Conservation (phyloP, 2,113 vertebrate species). For the Chionomys nivalis region DNA sequence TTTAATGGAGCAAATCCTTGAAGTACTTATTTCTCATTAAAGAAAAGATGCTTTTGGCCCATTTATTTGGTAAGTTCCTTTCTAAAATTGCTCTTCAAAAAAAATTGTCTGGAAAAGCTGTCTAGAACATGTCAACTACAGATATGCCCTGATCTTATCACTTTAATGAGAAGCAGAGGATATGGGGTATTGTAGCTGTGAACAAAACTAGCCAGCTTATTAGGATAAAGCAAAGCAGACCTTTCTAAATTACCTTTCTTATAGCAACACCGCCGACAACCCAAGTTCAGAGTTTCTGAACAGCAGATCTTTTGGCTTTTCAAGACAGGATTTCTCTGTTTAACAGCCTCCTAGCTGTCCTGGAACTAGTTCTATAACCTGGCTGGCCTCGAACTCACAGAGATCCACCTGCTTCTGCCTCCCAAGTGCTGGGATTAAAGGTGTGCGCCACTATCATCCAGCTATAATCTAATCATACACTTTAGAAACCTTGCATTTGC, state of each 20-base stretch:
- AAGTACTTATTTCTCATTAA: slow-evolving; percentile 55
- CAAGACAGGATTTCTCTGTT: too few species aligned
- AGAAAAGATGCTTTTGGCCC: slow-evolving; percentile 54
- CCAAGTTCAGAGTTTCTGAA: slow-evolving; percentile 36
- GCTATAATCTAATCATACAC: slow-evolving; percentile 38
- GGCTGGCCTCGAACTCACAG: too few species aligned
- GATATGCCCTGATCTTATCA: background rate
- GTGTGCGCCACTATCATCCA: too few species aligned
- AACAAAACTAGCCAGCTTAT: slow-evolving; percentile 50
- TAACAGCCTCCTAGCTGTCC: too few species aligned
- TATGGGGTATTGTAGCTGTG: background rate
- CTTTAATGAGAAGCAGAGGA: background rate
- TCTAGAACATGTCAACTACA: slow-evolving; percentile 41
- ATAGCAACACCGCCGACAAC: slow-evolving; percentile 21
- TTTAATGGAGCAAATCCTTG: slow-evolving; percentile 34
- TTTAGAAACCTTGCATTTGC: background rate
- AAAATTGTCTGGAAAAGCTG: slow-evolving; percentile 32
- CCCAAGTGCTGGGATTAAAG: too few species aligned
- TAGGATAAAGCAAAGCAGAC: slow-evolving; percentile 39
- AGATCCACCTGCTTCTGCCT: too few species aligned
- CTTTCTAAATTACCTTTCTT: slow-evolving; percentile 42
- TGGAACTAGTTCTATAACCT: too few species aligned
- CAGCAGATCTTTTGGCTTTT: background rate
- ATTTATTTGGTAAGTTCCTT: slow-evolving; percentile 61
- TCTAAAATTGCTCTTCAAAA: slow-evolving; percentile 60